phyloP scores from a whole-genome alignment of 1,140 invertebrate species.

The Bombus superbus region DNA sequence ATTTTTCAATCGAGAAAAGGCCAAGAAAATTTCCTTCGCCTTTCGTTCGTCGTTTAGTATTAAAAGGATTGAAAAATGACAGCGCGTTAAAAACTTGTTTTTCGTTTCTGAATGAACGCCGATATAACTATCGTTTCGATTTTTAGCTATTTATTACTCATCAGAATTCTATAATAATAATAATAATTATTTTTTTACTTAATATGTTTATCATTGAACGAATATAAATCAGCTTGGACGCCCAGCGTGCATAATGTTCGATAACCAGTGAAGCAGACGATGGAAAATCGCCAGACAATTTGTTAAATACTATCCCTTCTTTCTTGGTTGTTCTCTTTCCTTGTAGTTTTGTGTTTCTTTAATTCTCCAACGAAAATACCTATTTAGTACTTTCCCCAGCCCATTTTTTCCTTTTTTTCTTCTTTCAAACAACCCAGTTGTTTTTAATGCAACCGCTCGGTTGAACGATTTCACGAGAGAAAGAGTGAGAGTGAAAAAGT shows the following conservation, averaged over 20 bases:
- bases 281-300: not conserved
- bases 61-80: not conserved
- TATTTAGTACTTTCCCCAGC: not conserved
- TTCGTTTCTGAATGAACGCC: not conserved
- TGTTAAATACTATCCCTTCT: not conserved
- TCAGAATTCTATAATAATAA: not conserved
- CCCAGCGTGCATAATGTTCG: not conserved
- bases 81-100: not conserved
- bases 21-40: not conserved
- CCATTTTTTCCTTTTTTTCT: not conserved
- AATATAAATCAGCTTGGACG: no score
- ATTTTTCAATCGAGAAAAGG: not conserved
- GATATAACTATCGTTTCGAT: not conserved
- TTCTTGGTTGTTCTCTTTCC: not conserved
- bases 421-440: not conserved
- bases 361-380: not conserved
- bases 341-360: not conserved
- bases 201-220: not conserved
- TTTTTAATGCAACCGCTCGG: constrained; percentile 1
- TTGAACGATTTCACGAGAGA: constrained; percentile 11
- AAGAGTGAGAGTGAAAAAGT: not conserved
- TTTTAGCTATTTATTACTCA: constrained; percentile 6
- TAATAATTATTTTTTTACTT: not conserved
- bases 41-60: not conserved
- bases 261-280: not conserved